Evolutionary conservation across 2,888 invertebrate genomes (phyloP).

Genomic region (Lapara coniferarum): DNA sequence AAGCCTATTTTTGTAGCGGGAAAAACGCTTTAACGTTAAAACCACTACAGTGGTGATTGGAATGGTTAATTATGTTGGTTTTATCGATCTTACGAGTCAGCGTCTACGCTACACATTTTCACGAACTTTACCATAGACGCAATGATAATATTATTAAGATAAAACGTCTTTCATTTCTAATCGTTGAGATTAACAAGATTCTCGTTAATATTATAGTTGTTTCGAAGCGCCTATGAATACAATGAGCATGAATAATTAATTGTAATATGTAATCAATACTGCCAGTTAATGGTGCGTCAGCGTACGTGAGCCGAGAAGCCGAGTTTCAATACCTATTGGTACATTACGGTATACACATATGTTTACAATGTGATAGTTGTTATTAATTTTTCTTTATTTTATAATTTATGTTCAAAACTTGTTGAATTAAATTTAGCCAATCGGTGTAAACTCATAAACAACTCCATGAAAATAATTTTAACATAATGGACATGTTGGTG

Average conservation of each 20-base stretch:
- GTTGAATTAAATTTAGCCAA: no score
- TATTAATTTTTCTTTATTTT: no score
- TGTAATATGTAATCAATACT: constrained; percentile 48
- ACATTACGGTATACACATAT: background rate
- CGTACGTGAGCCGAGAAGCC: background rate
- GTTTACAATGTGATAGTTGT: background rate
- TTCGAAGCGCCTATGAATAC: constrained; percentile 46
- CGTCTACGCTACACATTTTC: background rate
- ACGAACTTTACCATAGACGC: background rate
- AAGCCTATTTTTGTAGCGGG: no score
- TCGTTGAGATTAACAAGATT: constrained; percentile 43
- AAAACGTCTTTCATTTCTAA: constrained; percentile 46
- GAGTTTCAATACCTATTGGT: background rate
- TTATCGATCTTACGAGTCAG: no score
- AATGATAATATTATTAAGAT: no score
- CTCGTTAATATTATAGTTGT: constrained; percentile 51
- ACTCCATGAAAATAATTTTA: no score
- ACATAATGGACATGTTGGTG: no score
- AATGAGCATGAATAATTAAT: constrained; percentile 59
- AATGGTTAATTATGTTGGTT: no score
- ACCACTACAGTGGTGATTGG: no score
- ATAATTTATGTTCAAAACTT: no score
- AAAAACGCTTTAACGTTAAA: no score
- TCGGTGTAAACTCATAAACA: no score
- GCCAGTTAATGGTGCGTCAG: constrained; percentile 1